Evolutionary conservation across 2,888 invertebrate species (phyloP), one percentile per base, ranked within the genome.

Genomic region (Ernsta delagoae): DNA sequence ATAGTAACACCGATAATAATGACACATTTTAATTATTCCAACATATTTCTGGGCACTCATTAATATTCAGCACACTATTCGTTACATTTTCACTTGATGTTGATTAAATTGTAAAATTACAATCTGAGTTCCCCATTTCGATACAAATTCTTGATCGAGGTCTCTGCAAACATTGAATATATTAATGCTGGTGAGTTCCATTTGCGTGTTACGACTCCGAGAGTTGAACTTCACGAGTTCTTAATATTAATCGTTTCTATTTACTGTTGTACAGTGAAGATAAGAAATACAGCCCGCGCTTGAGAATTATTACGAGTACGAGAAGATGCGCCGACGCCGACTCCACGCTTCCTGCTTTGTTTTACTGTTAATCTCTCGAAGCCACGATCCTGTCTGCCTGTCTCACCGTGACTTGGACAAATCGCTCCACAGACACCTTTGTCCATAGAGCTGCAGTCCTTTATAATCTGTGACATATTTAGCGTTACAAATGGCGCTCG

Each of bases 301-400:
- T 43, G 61, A 57, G 62, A 68, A 45, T 62, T 68, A 68, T 68
- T 68, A 56, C 61, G n/a, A 57, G 67, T 48, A 54, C 67, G 31
- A 56, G 56, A 57, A 68, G 61, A 57, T 56, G 67, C 43, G 54
- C 61, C 34, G 65, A 16, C 39, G 57, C 31, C 31, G 31, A 31
- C 54, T 69, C 57, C 63, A 50, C 63, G 53, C 50, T 69, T 65
- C 68, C 69, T 59, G 71, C 71, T 70, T 73, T 73, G 73, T 73
- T 71, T 73, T 70, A 73, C 71, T 65, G 71, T 71, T 73, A 73
- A 73, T 73, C 70, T 65, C 61, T 68, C 71, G 65, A 59, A n/a
- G 34, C 70, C 64, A 70, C 70, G 70, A 64, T 64, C 64, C 64
- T 70, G 65, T 71, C 53, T 53, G 50, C 65, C 61, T 68, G 62